phyloP scores from a whole-genome alignment of 1,140 invertebrate species.

The Apis dorsata region DNA sequence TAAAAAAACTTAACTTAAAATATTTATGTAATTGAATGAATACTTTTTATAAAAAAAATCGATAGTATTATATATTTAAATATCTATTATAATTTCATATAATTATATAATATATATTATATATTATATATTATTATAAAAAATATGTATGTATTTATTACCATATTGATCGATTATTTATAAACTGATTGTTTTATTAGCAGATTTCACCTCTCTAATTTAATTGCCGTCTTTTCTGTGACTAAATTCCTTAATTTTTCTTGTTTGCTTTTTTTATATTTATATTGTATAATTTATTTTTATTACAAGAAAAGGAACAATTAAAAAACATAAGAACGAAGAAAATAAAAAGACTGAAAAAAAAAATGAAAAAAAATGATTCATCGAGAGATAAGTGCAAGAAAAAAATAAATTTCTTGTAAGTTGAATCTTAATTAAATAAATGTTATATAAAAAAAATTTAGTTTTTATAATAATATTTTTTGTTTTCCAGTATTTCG shows the following conservation, averaged over 20 bases:
- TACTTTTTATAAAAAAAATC: too few relatives aligned
- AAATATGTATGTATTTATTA: too few relatives aligned
- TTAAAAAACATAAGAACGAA: not conserved
- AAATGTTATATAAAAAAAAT: not conserved
- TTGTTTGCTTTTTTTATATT: not conserved
- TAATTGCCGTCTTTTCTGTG: not conserved
- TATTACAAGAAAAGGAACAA: not conserved
- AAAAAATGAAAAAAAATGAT: not conserved
- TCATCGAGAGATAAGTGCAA: not conserved
- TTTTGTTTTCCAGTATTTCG: too few relatives aligned
- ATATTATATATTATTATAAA: too few relatives aligned
- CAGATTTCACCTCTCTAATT: not conserved
- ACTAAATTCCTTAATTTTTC: constrained; percentile 12
- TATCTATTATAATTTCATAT: too few relatives aligned
- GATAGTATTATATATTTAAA: too few relatives aligned
- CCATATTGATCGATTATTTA: not conserved
- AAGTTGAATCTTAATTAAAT: constrained; percentile 44
- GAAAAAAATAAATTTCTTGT: not conserved
- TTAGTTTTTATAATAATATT: too few relatives aligned
- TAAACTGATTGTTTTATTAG: not conserved
- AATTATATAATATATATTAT: too few relatives aligned
- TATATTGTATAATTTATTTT: not conserved
- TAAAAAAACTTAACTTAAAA: too few relatives aligned
- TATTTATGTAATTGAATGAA: too few relatives aligned
- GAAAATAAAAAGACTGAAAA: not conserved